Conservation (phyloP, 2,888 invertebrate species). For the Hypolimnas misippus region DNA sequence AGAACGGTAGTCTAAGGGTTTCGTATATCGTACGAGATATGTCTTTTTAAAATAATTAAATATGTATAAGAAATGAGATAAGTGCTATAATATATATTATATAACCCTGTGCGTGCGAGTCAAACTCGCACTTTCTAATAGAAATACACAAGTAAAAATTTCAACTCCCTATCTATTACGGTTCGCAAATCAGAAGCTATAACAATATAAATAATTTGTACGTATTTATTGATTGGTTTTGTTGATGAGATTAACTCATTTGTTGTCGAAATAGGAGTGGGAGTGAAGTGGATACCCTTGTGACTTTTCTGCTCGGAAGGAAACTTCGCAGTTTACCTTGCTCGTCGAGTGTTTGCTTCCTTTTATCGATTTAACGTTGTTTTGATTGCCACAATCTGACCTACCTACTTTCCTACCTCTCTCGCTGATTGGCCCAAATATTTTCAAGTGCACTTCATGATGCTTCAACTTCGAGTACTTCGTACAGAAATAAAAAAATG, state of each 20-base stretch:
- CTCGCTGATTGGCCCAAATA: conserved; percentile 30
- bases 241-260: conserved; percentile 62
- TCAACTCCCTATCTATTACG: no score
- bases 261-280: conserved; percentile 61
- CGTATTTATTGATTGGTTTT: no score
- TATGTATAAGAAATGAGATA: no score
- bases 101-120: no score
- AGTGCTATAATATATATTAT: no score
- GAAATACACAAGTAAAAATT: no score
- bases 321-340: conserved; percentile 61
- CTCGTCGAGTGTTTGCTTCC: conserved; percentile 63
- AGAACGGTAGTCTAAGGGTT: no score
- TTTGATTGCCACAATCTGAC: conserved; percentile 51
- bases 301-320: conserved; percentile 53
- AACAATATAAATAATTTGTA: no score
- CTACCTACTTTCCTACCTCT: conserved; percentile 35
- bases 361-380: conserved; percentile 61
- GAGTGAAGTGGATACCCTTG: conserved; percentile 54
- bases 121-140: no score
- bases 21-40: no score
- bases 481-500: neutral
- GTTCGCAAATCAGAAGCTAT: no score
- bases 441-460: conserved; percentile 21
- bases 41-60: no score
- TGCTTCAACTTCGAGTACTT: conserved; percentile 13